Percentiles rank a stretch among this genome's conserved stretches.
These are phyloP conservation scores for Dromaius novaehollandiae DNA, from an alignment of 2,113 vertebrate species.

Conservation along the genomic window DNA sequence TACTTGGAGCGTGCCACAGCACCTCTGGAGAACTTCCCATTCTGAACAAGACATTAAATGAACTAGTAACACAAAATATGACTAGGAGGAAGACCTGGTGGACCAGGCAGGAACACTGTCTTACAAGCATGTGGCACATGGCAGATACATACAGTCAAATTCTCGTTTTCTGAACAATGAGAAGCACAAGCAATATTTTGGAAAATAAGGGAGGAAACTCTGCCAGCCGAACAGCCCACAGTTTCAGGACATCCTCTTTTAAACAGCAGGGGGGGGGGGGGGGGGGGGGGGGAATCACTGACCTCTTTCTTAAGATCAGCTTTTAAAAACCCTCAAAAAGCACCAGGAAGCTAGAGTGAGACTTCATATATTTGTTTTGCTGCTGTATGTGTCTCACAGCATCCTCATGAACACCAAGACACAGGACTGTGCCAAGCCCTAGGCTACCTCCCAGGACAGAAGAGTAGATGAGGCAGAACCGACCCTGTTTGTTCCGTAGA, in stretches of 20 bases:
- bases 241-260: neutral
- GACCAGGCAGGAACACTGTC: neutral
- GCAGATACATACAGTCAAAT: neutral
- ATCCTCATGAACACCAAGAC: neutral
- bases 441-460: neutral
- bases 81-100: neutral
- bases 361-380: neutral
- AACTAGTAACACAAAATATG: neutral
- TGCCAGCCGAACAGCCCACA: neutral
- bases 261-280: no score
- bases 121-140: neutral
- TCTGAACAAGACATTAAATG: neutral
- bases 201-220: neutral
- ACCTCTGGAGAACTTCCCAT: rapidly evolving
- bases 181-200: rapidly evolving
- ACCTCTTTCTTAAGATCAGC: neutral
- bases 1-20: neutral
- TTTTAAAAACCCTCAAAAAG: neutral
- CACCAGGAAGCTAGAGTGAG: neutral
- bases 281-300: neutral
- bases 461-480: neutral
- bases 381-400: neutral
- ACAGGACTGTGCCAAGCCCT: neutral
- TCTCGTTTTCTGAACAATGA: neutral
- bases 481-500: neutral